phyloP scores from a whole-genome alignment of 2,888 invertebrate species.

The Agrilus biguttatus region DNA sequence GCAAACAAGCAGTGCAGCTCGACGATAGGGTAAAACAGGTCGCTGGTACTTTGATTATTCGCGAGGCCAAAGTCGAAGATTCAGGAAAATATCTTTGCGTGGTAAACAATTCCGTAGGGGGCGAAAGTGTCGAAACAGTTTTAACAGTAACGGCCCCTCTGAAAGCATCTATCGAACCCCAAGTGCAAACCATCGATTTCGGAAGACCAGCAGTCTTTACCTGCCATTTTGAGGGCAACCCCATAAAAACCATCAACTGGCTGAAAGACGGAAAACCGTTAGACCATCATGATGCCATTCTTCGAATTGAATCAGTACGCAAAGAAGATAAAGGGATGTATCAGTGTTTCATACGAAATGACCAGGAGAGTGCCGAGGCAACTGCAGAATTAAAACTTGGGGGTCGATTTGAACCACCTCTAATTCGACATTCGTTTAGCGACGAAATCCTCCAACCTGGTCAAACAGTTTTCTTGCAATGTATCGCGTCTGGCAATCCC shows the following conservation, averaged over 20 bases:
- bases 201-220: constrained; percentile 85
- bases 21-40: constrained; percentile 85
- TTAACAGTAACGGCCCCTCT: constrained; percentile 85
- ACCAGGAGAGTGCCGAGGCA: constrained; percentile 85
- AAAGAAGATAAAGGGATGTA: constrained; percentile 96
- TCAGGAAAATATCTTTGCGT: constrained; percentile 90
- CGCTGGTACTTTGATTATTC: constrained; percentile 85
- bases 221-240: constrained; percentile 78
- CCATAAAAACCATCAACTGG: constrained; percentile 84
- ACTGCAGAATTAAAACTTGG: constrained; percentile 86
- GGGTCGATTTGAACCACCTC: constrained; percentile 84
- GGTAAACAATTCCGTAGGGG: constrained; percentile 88
- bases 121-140: constrained; percentile 84
- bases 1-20: constrained; percentile 77
- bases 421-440: constrained; percentile 72
- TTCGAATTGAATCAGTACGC: constrained; percentile 79
- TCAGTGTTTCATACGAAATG: constrained; percentile 87
- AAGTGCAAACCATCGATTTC: constrained; percentile 79
- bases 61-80: constrained; percentile 81
- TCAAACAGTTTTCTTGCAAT: constrained; percentile 76
- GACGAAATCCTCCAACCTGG: constrained; percentile 86
- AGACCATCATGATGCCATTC: constrained; percentile 64
- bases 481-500: constrained; percentile 88
- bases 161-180: constrained; percentile 77
- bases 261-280: constrained; percentile 81